Conservation (phyloP, 2,797 vertebrate genomes). For the Gambelia wislizenii region DNA sequence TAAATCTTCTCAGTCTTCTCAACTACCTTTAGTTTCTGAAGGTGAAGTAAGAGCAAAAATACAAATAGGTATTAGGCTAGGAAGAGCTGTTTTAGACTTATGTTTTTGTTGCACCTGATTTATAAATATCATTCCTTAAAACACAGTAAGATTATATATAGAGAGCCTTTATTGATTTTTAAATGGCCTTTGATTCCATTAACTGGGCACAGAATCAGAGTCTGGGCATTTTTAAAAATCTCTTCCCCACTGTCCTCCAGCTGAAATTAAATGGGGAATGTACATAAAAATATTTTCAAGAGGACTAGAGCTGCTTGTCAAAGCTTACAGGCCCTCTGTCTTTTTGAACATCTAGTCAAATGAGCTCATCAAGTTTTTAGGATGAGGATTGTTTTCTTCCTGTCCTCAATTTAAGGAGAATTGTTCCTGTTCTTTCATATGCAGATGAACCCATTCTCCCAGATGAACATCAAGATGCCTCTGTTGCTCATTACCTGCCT, state of each 20-base stretch:
- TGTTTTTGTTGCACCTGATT: background rate
- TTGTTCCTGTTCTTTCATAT: conserved; percentile 11
- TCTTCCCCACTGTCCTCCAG: background rate
- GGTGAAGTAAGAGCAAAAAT: background rate
- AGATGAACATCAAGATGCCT: background rate
- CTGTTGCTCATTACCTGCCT: background rate
- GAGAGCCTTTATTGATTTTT: background rate
- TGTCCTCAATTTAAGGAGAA: background rate
- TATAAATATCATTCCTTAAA: background rate
- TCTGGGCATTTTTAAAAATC: background rate
- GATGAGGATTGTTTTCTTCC: background rate
- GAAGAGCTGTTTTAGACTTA: background rate
- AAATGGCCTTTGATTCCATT: conserved; percentile 11
- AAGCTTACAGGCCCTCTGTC: background rate
- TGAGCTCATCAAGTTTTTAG: background rate
- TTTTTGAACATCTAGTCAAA: background rate
- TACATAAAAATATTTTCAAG: conserved; percentile 8
- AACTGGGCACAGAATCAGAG: background rate
- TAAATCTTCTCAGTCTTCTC: background rate
- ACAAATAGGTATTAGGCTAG: background rate
- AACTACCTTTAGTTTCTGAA: background rate
- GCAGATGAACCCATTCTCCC: background rate
- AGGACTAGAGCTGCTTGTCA: background rate
- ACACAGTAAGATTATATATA: background rate
- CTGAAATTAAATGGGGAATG: background rate